Base-by-base conservation (phyloP, 2,113 vertebrate genomes). In the Etheostoma cragini region DNA sequence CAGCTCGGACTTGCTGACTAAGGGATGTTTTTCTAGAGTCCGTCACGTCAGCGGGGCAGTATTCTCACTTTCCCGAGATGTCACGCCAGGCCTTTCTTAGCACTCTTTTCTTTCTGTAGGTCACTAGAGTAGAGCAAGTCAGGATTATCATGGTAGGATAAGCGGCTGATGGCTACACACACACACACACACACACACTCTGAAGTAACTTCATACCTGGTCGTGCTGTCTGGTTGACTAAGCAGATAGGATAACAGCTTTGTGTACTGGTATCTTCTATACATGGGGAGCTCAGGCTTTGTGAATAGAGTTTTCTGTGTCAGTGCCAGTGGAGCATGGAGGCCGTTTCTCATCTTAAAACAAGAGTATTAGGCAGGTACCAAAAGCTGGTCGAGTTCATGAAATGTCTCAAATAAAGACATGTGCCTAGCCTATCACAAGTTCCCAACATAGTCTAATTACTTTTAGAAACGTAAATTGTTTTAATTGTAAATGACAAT, bases 121-220 rank as follows among this genome's bases (percentile, higher is more conserved):
- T 87, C 85, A n/a, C n/a, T n/a, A n/a, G n/a, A 86, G 87, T 72
- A 62, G 78, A 89, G 73, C 79, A 81, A 72, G 71, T 68, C 72
- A 21, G 81, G 80, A 90, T 91, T 90, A 88, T 56, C 4, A 6
- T 33, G 35, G 80, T n/a, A 30, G 82, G 82, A 86, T 86, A 86
- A 89, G 76, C 64, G 7, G 6, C 72, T 38, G 53, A 15, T 14
- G 46, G 52, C 0, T 7, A 35, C 35, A 35, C 35, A 35, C 35
- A 38, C 35, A 38, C 35, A 38, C 35, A 38, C 35, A 38, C 35
- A 46, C 83, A 76, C 57, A 63, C 56, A 14, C 21, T 30, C 50
- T 2, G 0, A 30, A 35, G 81, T 81, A 88, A 90, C 61, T 4
- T 24, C 82, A 87, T 65, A 82, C 77, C 75, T 72, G 80, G 6